These are phyloP conservation scores for Blera fallax DNA, from an alignment of 2,888 invertebrate genomes.

Conservation along the genomic window DNA sequence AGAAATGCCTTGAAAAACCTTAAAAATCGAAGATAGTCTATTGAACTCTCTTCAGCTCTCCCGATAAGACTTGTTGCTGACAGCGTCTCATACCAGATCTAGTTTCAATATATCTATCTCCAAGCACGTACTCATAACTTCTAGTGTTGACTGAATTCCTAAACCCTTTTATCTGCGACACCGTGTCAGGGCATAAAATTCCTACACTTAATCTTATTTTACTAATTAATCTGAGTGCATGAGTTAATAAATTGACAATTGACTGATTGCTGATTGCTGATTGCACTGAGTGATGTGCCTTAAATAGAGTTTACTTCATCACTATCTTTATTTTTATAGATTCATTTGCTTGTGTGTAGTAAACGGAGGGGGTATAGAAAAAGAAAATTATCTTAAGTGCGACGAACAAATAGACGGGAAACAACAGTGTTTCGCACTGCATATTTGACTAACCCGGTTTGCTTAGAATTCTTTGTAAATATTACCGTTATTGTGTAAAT, in stretches of 20 bases:
- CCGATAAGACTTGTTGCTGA: too few species aligned
- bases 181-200: background rate
- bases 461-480: background rate
- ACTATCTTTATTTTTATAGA: background rate
- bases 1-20: too few species aligned
- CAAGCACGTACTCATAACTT: background rate
- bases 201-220: background rate
- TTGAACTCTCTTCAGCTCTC: too few species aligned
- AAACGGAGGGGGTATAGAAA: too few species aligned
- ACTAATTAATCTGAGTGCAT: background rate
- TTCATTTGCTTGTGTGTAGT: background rate
- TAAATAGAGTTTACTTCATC: background rate
- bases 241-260: background rate
- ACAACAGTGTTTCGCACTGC: background rate
- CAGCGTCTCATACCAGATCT: too few species aligned
- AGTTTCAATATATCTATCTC: too few species aligned
- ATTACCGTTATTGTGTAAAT: too few species aligned
- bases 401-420: background rate
- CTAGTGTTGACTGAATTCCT: background rate
- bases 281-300: background rate
- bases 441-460: background rate
- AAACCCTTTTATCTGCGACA: background rate
- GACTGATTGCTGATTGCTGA: background rate
- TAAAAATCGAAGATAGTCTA: too few species aligned
- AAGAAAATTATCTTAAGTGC: background rate